Evolutionary conservation across 2,113 vertebrate species (phyloP).

Genomic region (Caretta caretta): DNA sequence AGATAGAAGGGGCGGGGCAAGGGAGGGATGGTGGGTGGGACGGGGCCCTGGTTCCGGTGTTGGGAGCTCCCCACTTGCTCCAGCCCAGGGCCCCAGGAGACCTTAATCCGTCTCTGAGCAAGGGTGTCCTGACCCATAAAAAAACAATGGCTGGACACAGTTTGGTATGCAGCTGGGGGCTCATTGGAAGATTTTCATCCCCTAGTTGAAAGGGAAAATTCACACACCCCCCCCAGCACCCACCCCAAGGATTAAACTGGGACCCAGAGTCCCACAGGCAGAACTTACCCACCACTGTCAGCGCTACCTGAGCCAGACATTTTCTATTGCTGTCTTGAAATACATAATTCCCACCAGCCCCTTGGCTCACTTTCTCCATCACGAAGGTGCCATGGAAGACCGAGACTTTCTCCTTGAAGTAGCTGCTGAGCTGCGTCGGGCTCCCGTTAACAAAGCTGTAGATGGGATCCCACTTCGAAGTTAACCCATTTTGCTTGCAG

Average conservation of each 20-base stretch:
- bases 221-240: too few relatives aligned
- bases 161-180: neutral
- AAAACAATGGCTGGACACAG: too few relatives aligned
- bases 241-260: neutral
- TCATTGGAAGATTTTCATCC: neutral
- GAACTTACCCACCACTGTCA: neutral
- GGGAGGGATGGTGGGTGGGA: too few relatives aligned
- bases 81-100: too few relatives aligned
- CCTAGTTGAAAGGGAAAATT: too few relatives aligned
- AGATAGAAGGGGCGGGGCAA: too few relatives aligned
- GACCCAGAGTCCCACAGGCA: neutral
- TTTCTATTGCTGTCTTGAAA: accelerated
- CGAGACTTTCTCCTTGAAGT: neutral
- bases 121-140: too few relatives aligned
- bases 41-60: too few relatives aligned
- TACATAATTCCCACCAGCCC: neutral
- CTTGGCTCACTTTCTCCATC: neutral
- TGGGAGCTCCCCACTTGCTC: too few relatives aligned
- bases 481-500: neutral
- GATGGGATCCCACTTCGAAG: neutral
- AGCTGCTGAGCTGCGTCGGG: accelerated
- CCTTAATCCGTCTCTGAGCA: too few relatives aligned
- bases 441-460: accelerated
- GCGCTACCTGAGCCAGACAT: accelerated
- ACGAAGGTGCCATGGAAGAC: accelerated